Evolutionary conservation across 2,113 vertebrate genomes (phyloP).

Genomic region (Ailurus styani): DNA sequence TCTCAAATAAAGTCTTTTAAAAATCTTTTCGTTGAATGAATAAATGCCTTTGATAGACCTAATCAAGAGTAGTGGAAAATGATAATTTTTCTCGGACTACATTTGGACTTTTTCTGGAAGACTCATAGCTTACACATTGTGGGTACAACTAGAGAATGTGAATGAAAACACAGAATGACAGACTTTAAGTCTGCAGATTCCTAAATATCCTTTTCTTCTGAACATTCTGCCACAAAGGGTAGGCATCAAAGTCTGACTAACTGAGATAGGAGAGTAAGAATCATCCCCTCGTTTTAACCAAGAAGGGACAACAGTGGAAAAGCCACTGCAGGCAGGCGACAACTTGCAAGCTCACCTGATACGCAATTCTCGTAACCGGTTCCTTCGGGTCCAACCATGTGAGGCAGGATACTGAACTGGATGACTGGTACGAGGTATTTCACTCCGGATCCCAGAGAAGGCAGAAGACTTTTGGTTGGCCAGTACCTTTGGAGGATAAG

Average conservation of each 20-base stretch:
- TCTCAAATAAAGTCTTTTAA: no score
- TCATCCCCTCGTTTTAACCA: neutral
- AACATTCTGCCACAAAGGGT: neutral
- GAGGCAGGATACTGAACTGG: conserved; percentile 63
- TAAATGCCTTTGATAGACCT: neutral
- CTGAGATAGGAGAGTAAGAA: neutral
- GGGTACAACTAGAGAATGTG: neutral
- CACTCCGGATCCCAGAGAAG: neutral
- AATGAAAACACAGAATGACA: conserved; percentile 1
- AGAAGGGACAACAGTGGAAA: neutral
- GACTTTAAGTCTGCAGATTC: neutral
- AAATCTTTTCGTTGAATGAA: neutral
- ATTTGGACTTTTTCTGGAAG: neutral
- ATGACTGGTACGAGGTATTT: neutral
- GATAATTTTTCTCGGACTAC: neutral
- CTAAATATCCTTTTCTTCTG: neutral
- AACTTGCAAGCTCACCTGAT: conserved; percentile 77
- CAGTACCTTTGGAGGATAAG: neutral
- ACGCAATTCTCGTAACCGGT: conserved; percentile 84
- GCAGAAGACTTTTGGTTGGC: neutral
- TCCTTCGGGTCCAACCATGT: conserved; percentile 80
- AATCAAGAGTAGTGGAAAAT: neutral
- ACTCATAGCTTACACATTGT: neutral
- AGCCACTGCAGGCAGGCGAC: neutral
- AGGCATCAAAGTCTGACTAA: neutral